Evolutionary conservation across 1,140 invertebrate species (phyloP), one percentile per base, ranked within the genome.

Genomic region (Cydia strobilella): DNA sequence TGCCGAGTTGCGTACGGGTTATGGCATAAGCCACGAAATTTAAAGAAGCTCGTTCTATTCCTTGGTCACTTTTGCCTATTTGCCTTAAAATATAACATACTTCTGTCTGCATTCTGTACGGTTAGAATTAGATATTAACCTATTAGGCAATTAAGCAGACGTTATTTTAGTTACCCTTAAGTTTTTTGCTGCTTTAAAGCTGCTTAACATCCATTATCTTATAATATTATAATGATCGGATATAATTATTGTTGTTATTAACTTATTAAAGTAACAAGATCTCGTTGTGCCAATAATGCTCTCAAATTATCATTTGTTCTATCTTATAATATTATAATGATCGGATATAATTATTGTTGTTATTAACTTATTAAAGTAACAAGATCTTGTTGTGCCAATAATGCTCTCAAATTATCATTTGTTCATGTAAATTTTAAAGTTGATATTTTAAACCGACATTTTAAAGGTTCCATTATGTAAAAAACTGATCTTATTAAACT

Each of bases 251-350:
- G 51, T 59, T 59, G 54, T 59, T 51, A 51, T 51, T 59, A 59
- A 59, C 54, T 23, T 59, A 59, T 23, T 23, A 59, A 59, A 59
- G 6, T 59, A 59, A 59, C 15, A 0, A 23, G 54, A 59, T 59
- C 18, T 20, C 23, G 54, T 59, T 59, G 10, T 12, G 54, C 54
- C 54, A 59, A 59, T 59, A 59, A 59, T 59, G n/a, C n/a, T n/a
- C n/a, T n/a, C n/a, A n/a, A n/a, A n/a, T n/a, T n/a, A n/a, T n/a
- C n/a, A n/a, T n/a, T n/a, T n/a, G n/a, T n/a, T n/a, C n/a, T 59
- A 59, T 59, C 54, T 59, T 59, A 59, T 59, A 59, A 59, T 23
- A 59, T 59, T 59, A 59, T 59, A 59, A 59, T 59, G 20, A 23
- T 59, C 54, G 54, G 20, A 59, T 23, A 59, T 23, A 59, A 59